Percentiles rank a stretch among this genome's conserved stretches.
Evolutionary conservation across 2,797 vertebrate species (phyloP).

Genomic region (Amblyopsis hoosieri): DNA sequence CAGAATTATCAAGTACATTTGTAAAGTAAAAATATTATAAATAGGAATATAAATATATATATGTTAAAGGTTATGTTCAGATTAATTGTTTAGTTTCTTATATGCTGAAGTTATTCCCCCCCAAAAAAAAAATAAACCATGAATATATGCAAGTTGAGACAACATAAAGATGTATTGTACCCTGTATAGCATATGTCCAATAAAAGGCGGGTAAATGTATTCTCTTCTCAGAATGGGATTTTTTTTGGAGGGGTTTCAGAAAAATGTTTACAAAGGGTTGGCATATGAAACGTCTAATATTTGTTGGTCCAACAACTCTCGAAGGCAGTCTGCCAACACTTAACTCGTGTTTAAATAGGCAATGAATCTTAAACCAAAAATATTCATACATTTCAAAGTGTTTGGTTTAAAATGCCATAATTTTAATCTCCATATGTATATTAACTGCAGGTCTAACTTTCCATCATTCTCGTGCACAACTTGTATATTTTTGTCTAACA

Average conservation of each 20-base stretch:
- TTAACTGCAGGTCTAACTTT: not conserved
- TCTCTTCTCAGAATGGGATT: conserved; percentile 44
- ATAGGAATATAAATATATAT: conserved; percentile 77
- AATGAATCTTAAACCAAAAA: conserved; percentile 65
- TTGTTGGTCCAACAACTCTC: conserved; percentile 22
- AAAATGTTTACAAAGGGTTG: conserved; percentile 72
- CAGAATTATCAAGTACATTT: conserved; percentile 90
- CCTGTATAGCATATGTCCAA: conserved; percentile 77
- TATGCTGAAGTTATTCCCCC: conserved; percentile 93
- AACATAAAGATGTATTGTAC: conserved; percentile 78
- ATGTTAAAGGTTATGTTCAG: conserved; percentile 79
- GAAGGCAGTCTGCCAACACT: conserved; percentile 34
- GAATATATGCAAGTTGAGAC: conserved; percentile 88
- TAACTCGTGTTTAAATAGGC: conserved; percentile 19
- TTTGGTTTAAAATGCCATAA: not conserved
- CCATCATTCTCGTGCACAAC: not conserved
- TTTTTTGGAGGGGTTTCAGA: conserved; percentile 48
- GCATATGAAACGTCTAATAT: conserved; percentile 51
- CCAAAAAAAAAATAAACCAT: conserved; percentile 76
- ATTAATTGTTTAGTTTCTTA: conserved; percentile 94
- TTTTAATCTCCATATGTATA: not conserved
- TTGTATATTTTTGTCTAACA: not conserved
- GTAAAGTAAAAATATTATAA: conserved; percentile 90
- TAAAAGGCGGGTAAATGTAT: conserved; percentile 74
- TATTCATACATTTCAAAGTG: conserved; percentile 10